phyloP scores from a whole-genome alignment of 2,113 vertebrate species.

The Muscicapa adusta region DNA sequence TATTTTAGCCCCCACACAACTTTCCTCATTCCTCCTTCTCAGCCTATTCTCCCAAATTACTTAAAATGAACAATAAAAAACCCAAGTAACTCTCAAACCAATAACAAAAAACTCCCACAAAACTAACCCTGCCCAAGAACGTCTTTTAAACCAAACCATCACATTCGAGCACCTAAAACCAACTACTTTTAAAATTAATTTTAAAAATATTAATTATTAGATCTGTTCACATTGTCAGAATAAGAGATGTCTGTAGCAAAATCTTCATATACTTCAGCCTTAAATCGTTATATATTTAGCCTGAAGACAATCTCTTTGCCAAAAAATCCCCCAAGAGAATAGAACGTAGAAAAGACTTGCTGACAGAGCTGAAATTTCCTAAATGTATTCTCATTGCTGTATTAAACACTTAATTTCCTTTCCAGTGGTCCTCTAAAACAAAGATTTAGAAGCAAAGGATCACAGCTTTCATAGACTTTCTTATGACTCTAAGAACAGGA shows the following conservation, averaged over 20 bases:
- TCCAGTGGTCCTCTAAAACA: neutral
- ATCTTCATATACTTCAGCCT: neutral
- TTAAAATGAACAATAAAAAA: neutral
- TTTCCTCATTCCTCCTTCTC: neutral
- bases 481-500: neutral
- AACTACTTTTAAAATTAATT: neutral
- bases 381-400: neutral
- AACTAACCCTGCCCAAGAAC: accelerated
- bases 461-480: neutral
- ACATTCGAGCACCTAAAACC: accelerated
- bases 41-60: neutral
- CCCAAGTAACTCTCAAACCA: neutral
- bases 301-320: neutral
- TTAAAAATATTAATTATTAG: neutral
- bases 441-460: neutral
- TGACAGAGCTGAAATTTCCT: neutral
- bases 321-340: neutral
- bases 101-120: neutral
- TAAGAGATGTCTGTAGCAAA: neutral
- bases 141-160: neutral
- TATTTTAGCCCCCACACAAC: neutral
- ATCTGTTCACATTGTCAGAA: neutral
- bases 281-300: neutral
- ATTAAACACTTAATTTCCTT: neutral
- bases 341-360: neutral